Evolutionary conservation across 2,888 invertebrate species (phyloP).

Genomic region (Bembecia ichneumoniformis): DNA sequence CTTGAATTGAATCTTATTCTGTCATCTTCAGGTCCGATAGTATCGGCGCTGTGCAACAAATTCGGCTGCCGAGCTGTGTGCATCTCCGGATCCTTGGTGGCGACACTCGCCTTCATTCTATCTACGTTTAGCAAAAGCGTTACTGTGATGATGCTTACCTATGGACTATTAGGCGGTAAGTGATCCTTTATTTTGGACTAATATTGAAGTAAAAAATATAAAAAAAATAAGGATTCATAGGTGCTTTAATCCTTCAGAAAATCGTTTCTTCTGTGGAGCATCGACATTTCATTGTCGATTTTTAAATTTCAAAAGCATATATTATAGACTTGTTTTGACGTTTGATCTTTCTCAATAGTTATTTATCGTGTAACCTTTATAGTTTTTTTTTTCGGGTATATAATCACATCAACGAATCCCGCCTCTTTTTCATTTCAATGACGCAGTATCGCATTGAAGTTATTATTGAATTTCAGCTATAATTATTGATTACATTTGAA

Average conservation of each 20-base stretch:
- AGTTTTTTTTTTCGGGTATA: too few species aligned
- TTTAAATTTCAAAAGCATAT: too few species aligned
- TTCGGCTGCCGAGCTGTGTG: constrained; percentile 96
- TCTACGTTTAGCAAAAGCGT: constrained; percentile 91
- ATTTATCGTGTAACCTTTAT: too few species aligned
- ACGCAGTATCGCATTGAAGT: not conserved
- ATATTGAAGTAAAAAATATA: too few species aligned
- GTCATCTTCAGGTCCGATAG: constrained; percentile 83
- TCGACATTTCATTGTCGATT: too few species aligned
- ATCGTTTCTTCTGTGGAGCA: too few species aligned
- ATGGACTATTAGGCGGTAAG: constrained; percentile 93
- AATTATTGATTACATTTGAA: too few species aligned
- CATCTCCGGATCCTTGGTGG: constrained; percentile 90
- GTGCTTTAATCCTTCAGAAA: too few species aligned
- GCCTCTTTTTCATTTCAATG: not conserved
- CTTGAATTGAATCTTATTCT: constrained; percentile 2
- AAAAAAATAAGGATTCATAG: too few species aligned
- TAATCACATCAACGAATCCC: not conserved
- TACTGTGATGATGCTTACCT: constrained; percentile 91
- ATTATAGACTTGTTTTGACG: too few species aligned
- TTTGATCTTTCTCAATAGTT: too few species aligned
- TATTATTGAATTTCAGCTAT: not conserved
- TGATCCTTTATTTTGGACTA: not conserved
- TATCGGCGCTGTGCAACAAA: constrained; percentile 95
- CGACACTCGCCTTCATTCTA: constrained; percentile 86